Percentiles rank a stretch among this genome's conserved stretches.
Conservation (phyloP, 1,140 invertebrate genomes). For the Bradynema listronoti region DNA sequence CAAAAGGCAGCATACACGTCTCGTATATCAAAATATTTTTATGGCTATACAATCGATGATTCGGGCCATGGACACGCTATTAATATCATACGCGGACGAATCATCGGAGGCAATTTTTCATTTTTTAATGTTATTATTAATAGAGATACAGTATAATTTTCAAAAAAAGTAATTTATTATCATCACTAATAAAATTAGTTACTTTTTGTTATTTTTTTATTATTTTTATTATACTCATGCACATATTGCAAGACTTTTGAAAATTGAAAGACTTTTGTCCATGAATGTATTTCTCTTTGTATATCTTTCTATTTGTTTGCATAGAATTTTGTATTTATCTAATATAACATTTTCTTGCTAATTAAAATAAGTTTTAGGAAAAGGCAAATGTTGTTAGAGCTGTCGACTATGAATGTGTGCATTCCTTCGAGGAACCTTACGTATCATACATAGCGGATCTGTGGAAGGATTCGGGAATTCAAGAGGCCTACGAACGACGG, state of each 20-base stretch:
- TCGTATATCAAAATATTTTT: slow-evolving; percentile 99
- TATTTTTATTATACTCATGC: too few relatives aligned
- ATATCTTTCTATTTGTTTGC: background rate
- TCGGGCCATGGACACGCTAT: slow-evolving; percentile 94
- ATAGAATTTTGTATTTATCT: background rate
- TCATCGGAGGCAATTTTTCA: slow-evolving; percentile 68
- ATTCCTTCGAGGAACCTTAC: slow-evolving; percentile 90
- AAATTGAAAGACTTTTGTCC: too few relatives aligned
- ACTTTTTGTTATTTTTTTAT: too few relatives aligned
- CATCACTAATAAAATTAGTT: too few relatives aligned
- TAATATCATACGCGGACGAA: slow-evolving; percentile 83
- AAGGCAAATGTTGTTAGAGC: slow-evolving; percentile 86
- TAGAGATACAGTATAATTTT: too few relatives aligned
- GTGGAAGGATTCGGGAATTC: slow-evolving; percentile 91
- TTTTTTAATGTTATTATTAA: too few relatives aligned
- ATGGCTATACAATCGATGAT: slow-evolving; percentile 96
- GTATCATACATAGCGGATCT: slow-evolving; percentile 92
- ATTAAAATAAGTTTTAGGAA: slow-evolving; percentile 67
- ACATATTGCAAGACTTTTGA: too few relatives aligned
- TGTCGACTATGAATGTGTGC: slow-evolving; percentile 96
- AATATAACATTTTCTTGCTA: background rate
- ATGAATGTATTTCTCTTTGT: background rate
- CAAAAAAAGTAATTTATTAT: too few relatives aligned
- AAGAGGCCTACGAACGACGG: slow-evolving; percentile 96
- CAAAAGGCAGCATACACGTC: slow-evolving; percentile 92